phyloP scores from a whole-genome alignment of 2,888 invertebrate genomes.

The Carterocephalus palaemon region DNA sequence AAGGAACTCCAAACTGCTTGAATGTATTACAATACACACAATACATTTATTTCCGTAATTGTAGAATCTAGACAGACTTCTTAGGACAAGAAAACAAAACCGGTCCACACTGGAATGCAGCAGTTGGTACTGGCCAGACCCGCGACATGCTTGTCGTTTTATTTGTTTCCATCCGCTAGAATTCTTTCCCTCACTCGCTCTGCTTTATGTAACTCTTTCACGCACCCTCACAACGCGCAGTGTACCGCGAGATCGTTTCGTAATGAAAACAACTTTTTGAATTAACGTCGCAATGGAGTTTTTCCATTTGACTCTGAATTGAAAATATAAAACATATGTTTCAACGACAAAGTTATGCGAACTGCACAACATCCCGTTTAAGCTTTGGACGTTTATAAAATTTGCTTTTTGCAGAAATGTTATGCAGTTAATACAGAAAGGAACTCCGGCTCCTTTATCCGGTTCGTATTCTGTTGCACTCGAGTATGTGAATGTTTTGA shows the following conservation, averaged over 20 bases:
- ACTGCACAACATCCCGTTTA: slow-evolving; percentile 33
- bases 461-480: too few species aligned
- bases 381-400: slow-evolving; percentile 14
- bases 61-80: too few species aligned
- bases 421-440: background rate
- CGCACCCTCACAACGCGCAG: slow-evolving; percentile 47
- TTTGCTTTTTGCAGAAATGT: slow-evolving; percentile 6
- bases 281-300: slow-evolving; percentile 69
- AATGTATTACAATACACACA: too few species aligned
- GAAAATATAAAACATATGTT: slow-evolving; percentile 58
- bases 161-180: slow-evolving; percentile 63
- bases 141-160: slow-evolving; percentile 54
- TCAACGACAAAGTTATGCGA: slow-evolving; percentile 51
- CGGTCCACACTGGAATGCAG: slow-evolving; percentile 62
- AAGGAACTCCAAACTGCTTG: too few species aligned
- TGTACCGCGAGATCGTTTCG: slow-evolving; percentile 57
- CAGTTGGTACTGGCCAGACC: slow-evolving; percentile 63
- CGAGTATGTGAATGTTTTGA: too few species aligned
- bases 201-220: slow-evolving; percentile 62
- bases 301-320: slow-evolving; percentile 62
- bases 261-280: slow-evolving; percentile 76
- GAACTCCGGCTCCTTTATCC: background rate
- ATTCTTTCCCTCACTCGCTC: slow-evolving; percentile 62
- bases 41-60: too few species aligned
- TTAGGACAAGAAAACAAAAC: slow-evolving; percentile 34